A percentile compares a stretch with the other conserved stretches of the same genome.
phyloP scores from a whole-genome alignment of 2,888 invertebrate species.

The Cryptophagus acutangulus region DNA sequence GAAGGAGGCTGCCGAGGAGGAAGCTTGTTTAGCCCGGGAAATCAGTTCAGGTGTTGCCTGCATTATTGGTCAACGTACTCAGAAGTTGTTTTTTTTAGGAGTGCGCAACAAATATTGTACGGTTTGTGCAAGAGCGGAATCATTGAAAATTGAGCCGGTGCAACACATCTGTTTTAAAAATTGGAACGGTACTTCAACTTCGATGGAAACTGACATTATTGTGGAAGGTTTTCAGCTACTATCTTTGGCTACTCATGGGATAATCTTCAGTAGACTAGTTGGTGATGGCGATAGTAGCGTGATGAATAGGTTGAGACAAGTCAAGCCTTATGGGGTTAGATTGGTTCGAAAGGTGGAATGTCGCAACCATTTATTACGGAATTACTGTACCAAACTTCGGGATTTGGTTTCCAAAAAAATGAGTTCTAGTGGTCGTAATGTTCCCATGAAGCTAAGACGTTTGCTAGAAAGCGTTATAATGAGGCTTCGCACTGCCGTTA shows the following conservation, averaged over 20 bases:
- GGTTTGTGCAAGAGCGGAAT: constrained; percentile 29
- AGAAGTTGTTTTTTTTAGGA: constrained; percentile 33
- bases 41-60: constrained; percentile 24
- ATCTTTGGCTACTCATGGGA: constrained; percentile 31
- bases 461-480: neutral
- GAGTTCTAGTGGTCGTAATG: neutral
- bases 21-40: no score
- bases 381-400: constrained; percentile 17
- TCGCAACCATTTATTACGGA: constrained; percentile 19
- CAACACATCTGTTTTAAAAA: constrained; percentile 38
- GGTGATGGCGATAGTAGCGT: constrained; percentile 41
- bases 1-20: no score
- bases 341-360: constrained; percentile 36
- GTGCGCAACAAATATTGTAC: constrained; percentile 36
- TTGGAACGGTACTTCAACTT: constrained; percentile 33
- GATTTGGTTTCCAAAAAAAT: constrained; percentile 4
- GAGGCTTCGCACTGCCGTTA: neutral
- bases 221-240: constrained; percentile 33
- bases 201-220: constrained; percentile 40
- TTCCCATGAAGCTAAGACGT: neutral
- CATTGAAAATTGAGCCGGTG: constrained; percentile 14
- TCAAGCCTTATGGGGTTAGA: constrained; percentile 25
- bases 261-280: constrained; percentile 33
- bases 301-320: constrained; percentile 28
- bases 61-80: constrained; percentile 25